Conservation (phyloP, 2,888 invertebrate genomes). For the Terebella lapidaria region DNA sequence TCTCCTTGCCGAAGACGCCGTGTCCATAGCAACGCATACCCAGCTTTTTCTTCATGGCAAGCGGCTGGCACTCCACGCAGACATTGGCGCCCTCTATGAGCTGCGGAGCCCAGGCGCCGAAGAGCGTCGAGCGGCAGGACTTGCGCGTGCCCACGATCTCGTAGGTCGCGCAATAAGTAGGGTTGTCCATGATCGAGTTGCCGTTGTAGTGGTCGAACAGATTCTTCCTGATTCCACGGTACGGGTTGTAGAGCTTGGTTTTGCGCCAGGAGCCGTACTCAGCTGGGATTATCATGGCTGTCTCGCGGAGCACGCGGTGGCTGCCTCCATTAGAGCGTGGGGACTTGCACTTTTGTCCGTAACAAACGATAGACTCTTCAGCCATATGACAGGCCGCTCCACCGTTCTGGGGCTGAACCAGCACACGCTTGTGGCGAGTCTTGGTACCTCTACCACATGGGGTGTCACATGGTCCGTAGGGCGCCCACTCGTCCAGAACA, state of each 20-base stretch:
- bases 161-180: slow-evolving; percentile 73
- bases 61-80: slow-evolving; percentile 77
- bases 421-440: slow-evolving; percentile 10
- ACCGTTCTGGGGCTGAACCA: slow-evolving; percentile 6
- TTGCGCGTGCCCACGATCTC: slow-evolving; percentile 61
- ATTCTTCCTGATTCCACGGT: slow-evolving; percentile 75
- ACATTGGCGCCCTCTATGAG: slow-evolving; percentile 63
- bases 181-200: slow-evolving; percentile 21
- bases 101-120: not conserved
- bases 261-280: slow-evolving; percentile 62
- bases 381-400: slow-evolving; percentile 11
- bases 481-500: slow-evolving; percentile 19
- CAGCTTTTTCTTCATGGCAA: slow-evolving; percentile 70
- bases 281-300: slow-evolving; percentile 77
- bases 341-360: slow-evolving; percentile 6
- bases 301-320: slow-evolving; percentile 57
- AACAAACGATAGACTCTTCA: slow-evolving; percentile 12
- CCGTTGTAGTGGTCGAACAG: slow-evolving; percentile 50
- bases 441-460: slow-evolving; percentile 24
- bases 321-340: not conserved
- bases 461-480: slow-evolving; percentile 19
- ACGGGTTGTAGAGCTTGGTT: slow-evolving; percentile 72
- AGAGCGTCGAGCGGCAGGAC: slow-evolving; percentile 26
- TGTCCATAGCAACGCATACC: slow-evolving; percentile 77
- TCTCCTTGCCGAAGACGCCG: slow-evolving; percentile 70